Conservation (phyloP, 2,888 invertebrate genomes). For the Sicus ferrugineus region DNA sequence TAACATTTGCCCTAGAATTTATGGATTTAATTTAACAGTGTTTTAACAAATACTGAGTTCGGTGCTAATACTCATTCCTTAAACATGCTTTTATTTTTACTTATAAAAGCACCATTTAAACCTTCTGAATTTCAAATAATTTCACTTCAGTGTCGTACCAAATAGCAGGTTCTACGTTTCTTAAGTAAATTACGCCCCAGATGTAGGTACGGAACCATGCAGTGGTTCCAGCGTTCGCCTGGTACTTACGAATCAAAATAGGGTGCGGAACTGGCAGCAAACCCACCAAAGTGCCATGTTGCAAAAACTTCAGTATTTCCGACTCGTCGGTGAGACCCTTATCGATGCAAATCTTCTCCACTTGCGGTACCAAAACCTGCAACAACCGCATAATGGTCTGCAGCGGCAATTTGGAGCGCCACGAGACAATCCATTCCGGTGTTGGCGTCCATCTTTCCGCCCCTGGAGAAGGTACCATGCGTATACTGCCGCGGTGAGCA, state of each 20-base stretch:
- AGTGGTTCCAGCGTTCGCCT: constrained; percentile 97
- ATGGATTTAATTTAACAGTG: too few relatives aligned
- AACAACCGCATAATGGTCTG: constrained; percentile 99
- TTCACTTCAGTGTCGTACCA: constrained; percentile 99
- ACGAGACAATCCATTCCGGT: constrained; percentile 91
- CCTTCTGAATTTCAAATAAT: constrained; percentile 96
- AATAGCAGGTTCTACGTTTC: constrained; percentile 98
- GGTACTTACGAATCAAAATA: constrained; percentile 97
- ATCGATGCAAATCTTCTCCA: constrained; percentile 99
- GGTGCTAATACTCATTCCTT: too few relatives aligned
- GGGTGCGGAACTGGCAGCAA: constrained; percentile 98
- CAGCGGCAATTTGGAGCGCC: constrained; percentile 96
- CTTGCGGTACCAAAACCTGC: constrained; percentile 98
- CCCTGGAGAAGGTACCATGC: constrained; percentile 64
- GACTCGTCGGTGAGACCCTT: constrained; percentile 99
- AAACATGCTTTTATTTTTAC: not conserved
- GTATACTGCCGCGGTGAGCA: constrained; percentile 71
- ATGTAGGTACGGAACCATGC: constrained; percentile 99
- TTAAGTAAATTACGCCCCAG: constrained; percentile 99
- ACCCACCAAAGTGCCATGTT: constrained; percentile 97
- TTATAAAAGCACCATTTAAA: constrained; percentile 67
- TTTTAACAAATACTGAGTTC: too few relatives aligned
- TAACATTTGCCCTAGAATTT: too few relatives aligned
- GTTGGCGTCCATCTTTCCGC: constrained; percentile 81
- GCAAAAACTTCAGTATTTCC: constrained; percentile 97